Evolutionary conservation across 2,113 vertebrate genomes (phyloP), one percentile per base, ranked within the genome.

Genomic region (Sinocyclocheilus anophthalmus): DNA sequence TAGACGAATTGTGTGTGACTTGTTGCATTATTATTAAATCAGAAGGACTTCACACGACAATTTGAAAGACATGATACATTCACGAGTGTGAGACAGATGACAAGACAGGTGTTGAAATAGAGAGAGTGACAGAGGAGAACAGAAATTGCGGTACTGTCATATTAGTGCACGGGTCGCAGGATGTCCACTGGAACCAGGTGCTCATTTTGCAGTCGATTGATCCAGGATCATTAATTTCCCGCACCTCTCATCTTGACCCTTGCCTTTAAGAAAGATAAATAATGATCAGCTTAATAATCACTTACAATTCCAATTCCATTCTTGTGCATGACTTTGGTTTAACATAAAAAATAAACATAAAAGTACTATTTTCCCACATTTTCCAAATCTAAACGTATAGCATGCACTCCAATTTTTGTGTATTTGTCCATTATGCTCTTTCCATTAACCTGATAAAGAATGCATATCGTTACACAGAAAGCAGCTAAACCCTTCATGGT

Each of bases 101-200:
- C 3, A 53, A 3, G n/a, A 37, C 16, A 22, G 48, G 20, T 20
- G 48, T 14, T 50, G 11, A 77, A 33, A 22, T 10, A 22, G 48
- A 50, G 59, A 45, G 22, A 11, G 30, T 30, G 30, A 30, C 30
- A 30, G 30, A 30, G 30, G 45, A 67, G 9, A 5, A 50, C 3
- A 30, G 13, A 3, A 45, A 33, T 16, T 67, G n/a, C 77, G 95
- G 95, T 94, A 99, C 96, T 93, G 50, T 95, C 86, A 86, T 90
- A 18, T 85, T 91, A 5, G 92, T 93, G 88, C 97, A 99, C 1
- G 95, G 94, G 85, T 97, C 93, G 1, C 98, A 98, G 2, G 87
- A 4, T 0, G 91, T 93, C 97, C 97, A 99, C 0, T 50, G 0
- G 0, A 94, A 92, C 97, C 97, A 99, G 20, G 50, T 45, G 86